These are phyloP conservation scores for Lasioglossum malachurum DNA, from an alignment of 2,888 invertebrate species.

Conservation along the genomic window DNA sequence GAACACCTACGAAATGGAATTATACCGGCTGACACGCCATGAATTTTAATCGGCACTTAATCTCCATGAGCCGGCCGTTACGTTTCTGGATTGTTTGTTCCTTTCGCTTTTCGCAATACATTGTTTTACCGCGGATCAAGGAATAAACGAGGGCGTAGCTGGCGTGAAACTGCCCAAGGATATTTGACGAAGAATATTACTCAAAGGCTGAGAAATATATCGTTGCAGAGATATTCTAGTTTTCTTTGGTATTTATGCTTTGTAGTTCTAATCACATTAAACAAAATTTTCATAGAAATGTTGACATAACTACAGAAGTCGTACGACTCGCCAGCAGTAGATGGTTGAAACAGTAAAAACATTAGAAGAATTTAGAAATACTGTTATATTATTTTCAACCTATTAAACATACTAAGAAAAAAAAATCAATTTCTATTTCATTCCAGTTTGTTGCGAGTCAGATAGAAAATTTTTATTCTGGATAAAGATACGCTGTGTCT, in stretches of 20 bases:
- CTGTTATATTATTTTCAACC: too few relatives aligned
- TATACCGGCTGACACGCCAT: constrained; percentile 71
- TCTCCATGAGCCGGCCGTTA: constrained; percentile 60
- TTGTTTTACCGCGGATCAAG: constrained; percentile 42
- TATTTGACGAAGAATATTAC: constrained; percentile 14
- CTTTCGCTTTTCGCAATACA: constrained; percentile 61
- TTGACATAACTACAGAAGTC: background rate
- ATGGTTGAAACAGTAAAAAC: too few relatives aligned
- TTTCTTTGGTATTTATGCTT: background rate
- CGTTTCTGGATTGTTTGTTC: constrained; percentile 60
- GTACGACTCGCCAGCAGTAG: too few relatives aligned
- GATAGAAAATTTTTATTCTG: too few relatives aligned
- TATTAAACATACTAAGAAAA: too few relatives aligned
- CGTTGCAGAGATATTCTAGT: background rate
- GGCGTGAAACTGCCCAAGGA: constrained; percentile 10
- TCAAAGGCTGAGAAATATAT: constrained; percentile 4
- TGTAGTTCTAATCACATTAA: too few relatives aligned
- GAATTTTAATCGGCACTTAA: constrained; percentile 73
- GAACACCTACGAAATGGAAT: constrained; percentile 75
- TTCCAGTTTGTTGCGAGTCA: too few relatives aligned
- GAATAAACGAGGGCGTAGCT: constrained; percentile 9
- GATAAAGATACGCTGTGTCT: too few relatives aligned
- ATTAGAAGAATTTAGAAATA: too few relatives aligned
- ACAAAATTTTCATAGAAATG: background rate
- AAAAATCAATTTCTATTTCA: too few relatives aligned